phyloP scores from a whole-genome alignment of 1,140 invertebrate species.

The Diprion similis region DNA sequence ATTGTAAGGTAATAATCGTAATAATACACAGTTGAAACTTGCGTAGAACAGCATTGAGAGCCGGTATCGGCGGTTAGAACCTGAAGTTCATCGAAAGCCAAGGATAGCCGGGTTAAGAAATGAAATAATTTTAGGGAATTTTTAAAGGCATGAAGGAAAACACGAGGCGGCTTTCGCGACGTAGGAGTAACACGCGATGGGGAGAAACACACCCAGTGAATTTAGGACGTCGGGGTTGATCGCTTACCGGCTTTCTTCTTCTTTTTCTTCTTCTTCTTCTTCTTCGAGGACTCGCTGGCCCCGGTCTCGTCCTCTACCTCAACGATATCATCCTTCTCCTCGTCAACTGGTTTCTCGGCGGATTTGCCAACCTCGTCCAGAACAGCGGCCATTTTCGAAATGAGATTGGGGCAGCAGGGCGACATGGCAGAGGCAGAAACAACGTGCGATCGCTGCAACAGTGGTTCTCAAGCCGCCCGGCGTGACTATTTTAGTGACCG shows the following conservation, averaged over 20 bases:
- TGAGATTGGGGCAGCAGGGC: background rate
- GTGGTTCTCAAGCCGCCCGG: too few species aligned
- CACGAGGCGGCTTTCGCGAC: slow-evolving; percentile 8
- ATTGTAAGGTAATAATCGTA: too few species aligned
- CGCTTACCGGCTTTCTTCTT: slow-evolving; percentile 73
- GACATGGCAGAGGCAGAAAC: background rate
- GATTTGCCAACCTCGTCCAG: slow-evolving; percentile 62
- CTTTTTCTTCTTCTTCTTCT: slow-evolving; percentile 79
- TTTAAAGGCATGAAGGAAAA: slow-evolving; percentile 9
- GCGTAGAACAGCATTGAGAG: too few species aligned
- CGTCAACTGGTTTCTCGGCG: slow-evolving; percentile 57
- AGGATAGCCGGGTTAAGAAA: too few species aligned
- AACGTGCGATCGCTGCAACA: background rate
- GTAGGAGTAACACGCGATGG: too few species aligned
- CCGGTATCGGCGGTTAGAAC: too few species aligned
- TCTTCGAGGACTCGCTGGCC: slow-evolving; percentile 67
- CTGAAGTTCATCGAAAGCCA: too few species aligned
- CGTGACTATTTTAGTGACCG: too few species aligned
- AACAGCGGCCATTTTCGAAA: slow-evolving; percentile 63
- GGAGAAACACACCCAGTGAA: too few species aligned
- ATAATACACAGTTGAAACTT: too few species aligned
- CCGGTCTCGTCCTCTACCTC: slow-evolving; percentile 63
- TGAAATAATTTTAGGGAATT: slow-evolving; percentile 10
- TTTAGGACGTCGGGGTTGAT: too few species aligned
- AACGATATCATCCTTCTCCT: slow-evolving; percentile 57